phyloP scores from a whole-genome alignment of 2,113 vertebrate species.

The Eolophus roseicapilla region DNA sequence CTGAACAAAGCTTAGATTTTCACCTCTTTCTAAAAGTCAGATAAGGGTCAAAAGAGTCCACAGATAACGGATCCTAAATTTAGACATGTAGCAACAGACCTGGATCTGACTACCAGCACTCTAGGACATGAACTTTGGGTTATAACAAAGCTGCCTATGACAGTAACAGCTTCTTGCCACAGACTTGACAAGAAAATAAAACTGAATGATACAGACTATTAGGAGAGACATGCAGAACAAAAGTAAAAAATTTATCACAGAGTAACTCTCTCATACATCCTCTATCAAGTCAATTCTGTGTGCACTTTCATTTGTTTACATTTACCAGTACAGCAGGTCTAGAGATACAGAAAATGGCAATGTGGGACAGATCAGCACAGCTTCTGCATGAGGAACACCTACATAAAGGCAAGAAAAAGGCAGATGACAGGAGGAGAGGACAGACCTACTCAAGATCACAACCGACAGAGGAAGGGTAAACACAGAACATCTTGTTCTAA shows the following conservation, averaged over 20 bases:
- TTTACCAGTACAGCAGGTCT: neutral
- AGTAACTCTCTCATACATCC: neutral
- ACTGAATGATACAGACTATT: neutral
- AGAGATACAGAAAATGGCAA: neutral
- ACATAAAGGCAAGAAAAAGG: neutral
- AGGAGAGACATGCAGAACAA: neutral
- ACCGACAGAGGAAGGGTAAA: neutral
- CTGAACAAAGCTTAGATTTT: neutral
- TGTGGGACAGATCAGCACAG: neutral
- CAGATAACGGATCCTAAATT: neutral
- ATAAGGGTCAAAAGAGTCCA: neutral
- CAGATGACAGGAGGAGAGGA: neutral
- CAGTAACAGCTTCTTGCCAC: neutral
- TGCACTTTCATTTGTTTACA: neutral
- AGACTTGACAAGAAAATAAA: neutral
- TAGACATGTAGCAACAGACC: neutral
- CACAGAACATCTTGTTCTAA: neutral
- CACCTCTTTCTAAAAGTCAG: neutral
- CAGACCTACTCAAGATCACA: neutral
- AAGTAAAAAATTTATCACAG: neutral
- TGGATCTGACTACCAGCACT: neutral
- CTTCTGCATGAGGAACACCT: neutral
- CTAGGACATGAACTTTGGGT: neutral
- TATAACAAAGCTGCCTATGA: neutral
- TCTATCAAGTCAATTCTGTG: neutral